Conservation (phyloP, 2,888 invertebrate genomes). For the Hypena proboscidalis region DNA sequence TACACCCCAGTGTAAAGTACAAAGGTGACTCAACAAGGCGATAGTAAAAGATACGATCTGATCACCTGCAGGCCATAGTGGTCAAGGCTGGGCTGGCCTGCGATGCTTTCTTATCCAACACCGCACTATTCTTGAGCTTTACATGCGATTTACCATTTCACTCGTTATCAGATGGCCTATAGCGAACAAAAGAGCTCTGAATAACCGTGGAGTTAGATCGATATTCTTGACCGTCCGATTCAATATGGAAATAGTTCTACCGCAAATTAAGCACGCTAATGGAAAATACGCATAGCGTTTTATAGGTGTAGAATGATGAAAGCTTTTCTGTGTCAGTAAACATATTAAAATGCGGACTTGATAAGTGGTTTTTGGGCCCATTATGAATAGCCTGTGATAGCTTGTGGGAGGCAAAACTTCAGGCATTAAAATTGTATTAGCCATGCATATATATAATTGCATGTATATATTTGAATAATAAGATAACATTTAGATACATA, state of each 20-base stretch:
- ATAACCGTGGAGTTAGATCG: conserved; percentile 66
- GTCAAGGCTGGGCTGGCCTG: conserved; percentile 63
- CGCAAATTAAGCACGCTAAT: conserved; percentile 22
- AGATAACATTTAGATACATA: no score
- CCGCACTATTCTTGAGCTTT: conserved; percentile 69
- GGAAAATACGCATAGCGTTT: conserved; percentile 5
- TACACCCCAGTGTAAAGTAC: no score
- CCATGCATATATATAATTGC: no score
- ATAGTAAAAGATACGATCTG: conserved; percentile 61
- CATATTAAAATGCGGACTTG: no score
- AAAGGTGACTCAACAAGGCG: conserved; percentile 52
- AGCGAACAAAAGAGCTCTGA: conserved; percentile 69
- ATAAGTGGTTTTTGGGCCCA: no score
- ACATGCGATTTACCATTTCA: conserved; percentile 77
- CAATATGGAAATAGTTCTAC: conserved; percentile 38
- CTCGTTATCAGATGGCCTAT: conserved; percentile 77
- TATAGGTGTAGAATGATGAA: no score
- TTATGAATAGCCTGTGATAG: no score
- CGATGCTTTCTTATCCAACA: conserved; percentile 58
- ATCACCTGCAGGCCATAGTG: conserved; percentile 60
- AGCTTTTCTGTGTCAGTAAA: no score
- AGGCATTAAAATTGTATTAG: no score
- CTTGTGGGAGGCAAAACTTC: no score
- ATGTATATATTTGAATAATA: no score
- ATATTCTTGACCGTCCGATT: conserved; percentile 55